These are phyloP conservation scores for Astyanax mexicanus DNA, from an alignment of 2,797 vertebrate species.

Conservation along the genomic window DNA sequence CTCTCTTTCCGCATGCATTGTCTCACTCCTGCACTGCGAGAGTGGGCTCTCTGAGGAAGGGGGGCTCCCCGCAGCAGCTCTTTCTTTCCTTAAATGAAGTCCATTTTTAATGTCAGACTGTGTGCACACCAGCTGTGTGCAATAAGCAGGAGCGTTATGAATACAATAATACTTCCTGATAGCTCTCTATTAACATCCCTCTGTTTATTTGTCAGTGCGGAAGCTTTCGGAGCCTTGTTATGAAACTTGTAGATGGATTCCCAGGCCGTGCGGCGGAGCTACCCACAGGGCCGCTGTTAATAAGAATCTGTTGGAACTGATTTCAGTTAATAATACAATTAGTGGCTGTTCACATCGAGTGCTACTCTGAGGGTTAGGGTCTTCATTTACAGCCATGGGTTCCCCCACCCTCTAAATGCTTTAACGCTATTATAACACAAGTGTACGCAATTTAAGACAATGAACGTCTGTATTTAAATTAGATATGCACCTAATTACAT, in stretches of 20 bases:
- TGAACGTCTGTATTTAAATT: slow-evolving; percentile 26
- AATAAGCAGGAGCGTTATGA: slow-evolving; percentile 56
- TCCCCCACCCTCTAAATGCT: slow-evolving; percentile 36
- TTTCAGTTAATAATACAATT: slow-evolving; percentile 51
- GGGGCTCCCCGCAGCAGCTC: slow-evolving; percentile 26
- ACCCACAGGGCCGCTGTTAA: slow-evolving; percentile 47
- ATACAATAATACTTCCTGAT: slow-evolving; percentile 55
- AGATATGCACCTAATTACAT: no score
- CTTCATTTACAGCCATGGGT: slow-evolving; percentile 33
- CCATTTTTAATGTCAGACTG: slow-evolving; percentile 59
- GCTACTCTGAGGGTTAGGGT: slow-evolving; percentile 45
- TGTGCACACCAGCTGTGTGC: slow-evolving; percentile 50
- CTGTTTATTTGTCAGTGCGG: slow-evolving; percentile 45
- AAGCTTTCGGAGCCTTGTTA: slow-evolving; percentile 50
- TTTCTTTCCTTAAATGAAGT: slow-evolving; percentile 50
- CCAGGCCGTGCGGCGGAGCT: slow-evolving; percentile 32
- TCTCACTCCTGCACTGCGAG: slow-evolving; percentile 32
- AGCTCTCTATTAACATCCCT: slow-evolving; percentile 51
- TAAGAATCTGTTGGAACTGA: slow-evolving; percentile 48
- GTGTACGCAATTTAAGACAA: slow-evolving; percentile 13
- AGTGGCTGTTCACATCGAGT: slow-evolving; percentile 35
- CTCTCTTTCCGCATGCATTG: slow-evolving; percentile 1
- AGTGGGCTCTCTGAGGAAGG: slow-evolving; percentile 39
- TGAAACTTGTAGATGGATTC: slow-evolving; percentile 55
- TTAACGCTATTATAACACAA: slow-evolving; percentile 24